A percentile compares a stretch with the other conserved stretches of the same genome.
Conservation (phyloP, 2,888 invertebrate species). For the Podabrus alpinus region DNA sequence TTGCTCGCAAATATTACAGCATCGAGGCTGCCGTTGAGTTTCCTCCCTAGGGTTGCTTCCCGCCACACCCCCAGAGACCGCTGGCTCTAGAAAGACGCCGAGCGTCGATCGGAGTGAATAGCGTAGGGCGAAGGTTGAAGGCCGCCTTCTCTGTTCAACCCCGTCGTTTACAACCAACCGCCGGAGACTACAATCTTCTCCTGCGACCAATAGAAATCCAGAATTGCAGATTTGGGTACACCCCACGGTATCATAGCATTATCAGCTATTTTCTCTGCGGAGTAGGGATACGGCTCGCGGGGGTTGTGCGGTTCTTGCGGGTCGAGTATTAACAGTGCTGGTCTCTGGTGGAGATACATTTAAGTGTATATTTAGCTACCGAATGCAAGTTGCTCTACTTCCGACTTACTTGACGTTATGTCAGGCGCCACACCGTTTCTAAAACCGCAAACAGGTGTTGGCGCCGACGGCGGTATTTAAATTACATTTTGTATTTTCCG, state of each 20-base stretch:
- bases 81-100: conserved; percentile 54
- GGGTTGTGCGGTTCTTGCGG: conserved; percentile 33
- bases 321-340: conserved; percentile 44
- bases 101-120: conserved; percentile 41
- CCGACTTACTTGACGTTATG: conserved; percentile 32
- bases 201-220: conserved; percentile 39
- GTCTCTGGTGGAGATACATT: conserved; percentile 50
- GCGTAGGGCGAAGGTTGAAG: conserved; percentile 41
- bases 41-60: conserved; percentile 61
- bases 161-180: conserved; percentile 46
- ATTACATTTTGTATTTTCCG: background rate
- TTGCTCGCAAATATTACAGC: conserved; percentile 38
- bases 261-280: conserved; percentile 35
- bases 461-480: conserved; percentile 25
- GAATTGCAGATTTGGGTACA: conserved; percentile 38
- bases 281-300: conserved; percentile 40
- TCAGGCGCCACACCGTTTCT: conserved; percentile 42
- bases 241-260: conserved; percentile 42
- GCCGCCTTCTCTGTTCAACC: conserved; percentile 42
- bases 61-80: conserved; percentile 57
- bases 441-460: conserved; percentile 29
- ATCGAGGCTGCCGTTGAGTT: conserved; percentile 41
- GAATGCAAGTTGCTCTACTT: conserved; percentile 37
- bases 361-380: conserved; percentile 35
- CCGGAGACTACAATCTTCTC: conserved; percentile 41